These are phyloP conservation scores for Oscheius sp. DNA, from an alignment of 2,888 invertebrate genomes.

Conservation along the genomic window DNA sequence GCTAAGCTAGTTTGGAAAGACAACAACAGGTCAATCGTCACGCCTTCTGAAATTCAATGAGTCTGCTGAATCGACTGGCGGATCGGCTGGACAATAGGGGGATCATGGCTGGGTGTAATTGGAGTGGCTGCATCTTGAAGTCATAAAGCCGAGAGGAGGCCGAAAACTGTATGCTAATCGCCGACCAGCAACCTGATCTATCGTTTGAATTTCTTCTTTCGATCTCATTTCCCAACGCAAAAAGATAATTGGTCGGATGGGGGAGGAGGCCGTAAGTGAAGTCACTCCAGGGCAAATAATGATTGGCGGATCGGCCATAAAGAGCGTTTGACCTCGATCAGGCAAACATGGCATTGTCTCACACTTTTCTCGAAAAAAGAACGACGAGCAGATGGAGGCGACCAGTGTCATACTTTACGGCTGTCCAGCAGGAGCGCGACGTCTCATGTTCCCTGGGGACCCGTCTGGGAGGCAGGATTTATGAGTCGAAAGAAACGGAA, in stretches of 20 bases:
- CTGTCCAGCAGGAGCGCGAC: conserved; percentile 2
- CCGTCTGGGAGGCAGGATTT: background rate
- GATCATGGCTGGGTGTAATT: conserved; percentile 14
- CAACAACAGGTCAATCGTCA: background rate
- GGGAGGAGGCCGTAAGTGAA: too few relatives aligned
- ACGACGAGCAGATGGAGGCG: background rate
- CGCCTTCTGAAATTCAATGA: background rate
- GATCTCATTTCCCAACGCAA: too few relatives aligned
- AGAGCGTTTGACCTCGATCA: too few relatives aligned
- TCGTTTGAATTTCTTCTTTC: too few relatives aligned
- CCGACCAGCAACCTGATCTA: background rate
- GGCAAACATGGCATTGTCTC: too few relatives aligned
- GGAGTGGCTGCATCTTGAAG: conserved; percentile 24
- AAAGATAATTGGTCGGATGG: too few relatives aligned
- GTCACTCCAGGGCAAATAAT: too few relatives aligned
- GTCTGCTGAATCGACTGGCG: background rate
- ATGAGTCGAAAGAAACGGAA: background rate
- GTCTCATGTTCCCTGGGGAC: background rate
- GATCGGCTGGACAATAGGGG: background rate
- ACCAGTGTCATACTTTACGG: conserved; percentile 17
- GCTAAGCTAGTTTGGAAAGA: background rate
- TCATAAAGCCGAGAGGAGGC: conserved; percentile 5
- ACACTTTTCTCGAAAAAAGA: too few relatives aligned
- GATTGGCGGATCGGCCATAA: too few relatives aligned
- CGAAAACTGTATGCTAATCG: conserved; percentile 15